A percentile compares a stretch with the other conserved stretches of the same genome.
phyloP scores from a whole-genome alignment of 2,797 vertebrate genomes.

The Aulostomus chinensis region DNA sequence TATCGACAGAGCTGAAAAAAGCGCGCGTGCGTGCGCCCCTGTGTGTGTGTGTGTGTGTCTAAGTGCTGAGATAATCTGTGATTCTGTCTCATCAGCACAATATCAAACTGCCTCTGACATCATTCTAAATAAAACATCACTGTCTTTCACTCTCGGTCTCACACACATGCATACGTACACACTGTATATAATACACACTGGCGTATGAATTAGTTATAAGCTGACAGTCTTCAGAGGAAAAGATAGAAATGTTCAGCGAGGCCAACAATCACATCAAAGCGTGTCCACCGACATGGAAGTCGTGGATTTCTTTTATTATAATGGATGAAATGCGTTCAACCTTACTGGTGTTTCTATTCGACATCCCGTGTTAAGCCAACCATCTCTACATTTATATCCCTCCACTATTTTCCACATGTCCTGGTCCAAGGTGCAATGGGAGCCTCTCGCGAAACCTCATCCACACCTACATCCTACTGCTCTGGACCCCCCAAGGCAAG shows the following conservation, averaged over 20 bases:
- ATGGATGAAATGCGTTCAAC: background rate
- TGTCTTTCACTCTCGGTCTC: constrained; percentile 34
- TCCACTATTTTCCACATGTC: constrained; percentile 3
- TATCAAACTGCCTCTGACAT: constrained; percentile 70
- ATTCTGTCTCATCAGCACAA: constrained; percentile 75
- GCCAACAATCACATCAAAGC: constrained; percentile 67
- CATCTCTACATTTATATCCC: background rate
- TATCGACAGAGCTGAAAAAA: background rate
- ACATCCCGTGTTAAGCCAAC: background rate
- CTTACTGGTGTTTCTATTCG: too few species aligned
- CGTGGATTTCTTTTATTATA: background rate
- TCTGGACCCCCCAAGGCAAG: constrained; percentile 8
- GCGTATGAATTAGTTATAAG: constrained; percentile 68
- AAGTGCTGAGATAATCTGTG: constrained; percentile 53
- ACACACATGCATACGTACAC: constrained; percentile 32
- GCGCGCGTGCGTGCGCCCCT: constrained; percentile 12
- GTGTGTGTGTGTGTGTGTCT: constrained; percentile 19
- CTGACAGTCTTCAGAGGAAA: constrained; percentile 62
- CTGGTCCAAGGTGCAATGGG: background rate
- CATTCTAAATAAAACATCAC: constrained; percentile 69
- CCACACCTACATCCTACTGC: background rate
- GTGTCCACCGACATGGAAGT: background rate
- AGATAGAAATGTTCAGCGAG: constrained; percentile 54
- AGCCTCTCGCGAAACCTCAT: background rate
- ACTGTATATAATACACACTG: constrained; percentile 43